phyloP scores from a whole-genome alignment of 2,113 vertebrate species.

The Balaeniceps rex region DNA sequence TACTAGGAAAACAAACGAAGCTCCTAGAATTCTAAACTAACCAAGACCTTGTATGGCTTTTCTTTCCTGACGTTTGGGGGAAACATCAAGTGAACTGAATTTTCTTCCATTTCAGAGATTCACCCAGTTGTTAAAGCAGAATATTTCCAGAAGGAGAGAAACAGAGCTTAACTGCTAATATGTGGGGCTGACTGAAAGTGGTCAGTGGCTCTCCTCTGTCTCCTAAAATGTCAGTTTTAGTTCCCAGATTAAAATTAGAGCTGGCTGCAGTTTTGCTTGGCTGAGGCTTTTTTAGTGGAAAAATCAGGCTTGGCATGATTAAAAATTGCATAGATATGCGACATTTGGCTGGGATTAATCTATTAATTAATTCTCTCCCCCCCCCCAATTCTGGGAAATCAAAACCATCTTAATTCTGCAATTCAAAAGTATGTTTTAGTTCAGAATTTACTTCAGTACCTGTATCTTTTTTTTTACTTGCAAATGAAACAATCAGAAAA shows the following conservation, averaged over 20 bases:
- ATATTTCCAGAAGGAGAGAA: background rate
- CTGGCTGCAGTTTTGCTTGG: background rate
- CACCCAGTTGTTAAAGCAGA: background rate
- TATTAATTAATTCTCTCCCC: background rate
- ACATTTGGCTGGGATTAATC: background rate
- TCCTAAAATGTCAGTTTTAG: background rate
- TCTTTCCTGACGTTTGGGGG: background rate
- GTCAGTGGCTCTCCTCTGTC: background rate
- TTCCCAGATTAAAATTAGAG: background rate
- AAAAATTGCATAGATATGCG: background rate
- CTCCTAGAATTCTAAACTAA: background rate
- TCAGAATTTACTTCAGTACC: background rate
- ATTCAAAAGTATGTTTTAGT: background rate
- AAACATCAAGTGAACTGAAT: background rate
- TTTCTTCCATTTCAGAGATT: background rate
- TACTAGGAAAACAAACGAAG: background rate
- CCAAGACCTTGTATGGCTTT: background rate
- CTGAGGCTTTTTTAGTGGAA: background rate
- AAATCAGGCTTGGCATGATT: background rate
- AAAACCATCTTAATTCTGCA: background rate
- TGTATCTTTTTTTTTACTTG: background rate
- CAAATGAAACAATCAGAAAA: background rate
- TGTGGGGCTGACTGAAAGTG: background rate
- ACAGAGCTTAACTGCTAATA: background rate
- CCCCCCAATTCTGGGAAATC: background rate